Evolutionary conservation across 1,140 invertebrate genomes (phyloP), one percentile per base, ranked within the genome.

Genomic region (Meloidogyne exigua): DNA sequence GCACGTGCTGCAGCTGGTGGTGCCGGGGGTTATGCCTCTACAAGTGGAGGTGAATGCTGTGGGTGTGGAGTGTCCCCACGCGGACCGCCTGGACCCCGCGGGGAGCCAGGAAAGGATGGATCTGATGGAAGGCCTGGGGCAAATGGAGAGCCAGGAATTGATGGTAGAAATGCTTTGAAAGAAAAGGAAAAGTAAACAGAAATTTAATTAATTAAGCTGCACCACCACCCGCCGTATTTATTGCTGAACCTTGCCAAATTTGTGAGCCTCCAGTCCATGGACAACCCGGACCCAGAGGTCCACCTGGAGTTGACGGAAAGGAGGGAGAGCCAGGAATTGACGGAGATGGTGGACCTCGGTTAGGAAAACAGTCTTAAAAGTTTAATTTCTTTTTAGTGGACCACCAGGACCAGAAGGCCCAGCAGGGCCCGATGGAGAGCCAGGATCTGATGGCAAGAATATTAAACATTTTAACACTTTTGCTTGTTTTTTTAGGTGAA

Each of bases 41-140:
- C 73, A 75, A 67, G 73, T 13, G 49, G 49, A 57, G 49, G 49
- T 25, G 75, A 63, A 25, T 79, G 77, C 62, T 79, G 77, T 44
- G 77, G 77, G n/a, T 79, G 77, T n/a, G 77, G 77, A 1, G 77
- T 79, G 15, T 79, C 77, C 9, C 76, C 77, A 23, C 57, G 36
- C 57, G 77, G 77, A 42, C 75, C 75, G 28, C 75, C 75, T 32
- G 75, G 75, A 68, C 75, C 75, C 12, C 75, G 78, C 21, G 78
- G 78, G 11, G 70, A 62, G 23, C 25, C 71, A 49, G 78, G 78
- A 32, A 64, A 71, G 18, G 44, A 79, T n/a, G 77, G 77, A 21
- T 57, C 49, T n/a, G 49, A 57, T n/a, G 49, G 49, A 57, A 18
- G 39, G 72, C 26, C 49, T n/a, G 49, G 49, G 21, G 49, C 49